Percentiles rank a stretch among this genome's conserved stretches.
Conservation (phyloP, 2,797 vertebrate species). For the Leuciscus waleckii region DNA sequence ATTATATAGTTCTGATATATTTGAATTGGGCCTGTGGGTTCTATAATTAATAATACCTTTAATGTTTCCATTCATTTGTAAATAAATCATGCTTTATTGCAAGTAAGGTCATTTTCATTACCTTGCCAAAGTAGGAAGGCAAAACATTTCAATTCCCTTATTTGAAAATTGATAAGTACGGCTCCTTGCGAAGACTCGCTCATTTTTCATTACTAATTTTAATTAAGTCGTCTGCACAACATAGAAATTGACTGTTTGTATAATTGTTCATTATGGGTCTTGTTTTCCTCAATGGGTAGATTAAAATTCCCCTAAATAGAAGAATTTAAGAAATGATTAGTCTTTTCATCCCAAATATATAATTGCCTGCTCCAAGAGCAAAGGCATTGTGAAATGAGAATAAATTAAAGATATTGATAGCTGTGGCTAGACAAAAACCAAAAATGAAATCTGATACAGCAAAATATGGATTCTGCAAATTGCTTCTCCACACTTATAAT, state of each 20-base stretch:
- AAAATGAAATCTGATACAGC: slow-evolving; percentile 72
- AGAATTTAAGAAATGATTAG: slow-evolving; percentile 83
- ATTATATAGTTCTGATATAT: slow-evolving; percentile 54
- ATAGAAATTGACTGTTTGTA: slow-evolving; percentile 85
- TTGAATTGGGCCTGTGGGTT: slow-evolving; percentile 45
- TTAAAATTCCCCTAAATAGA: slow-evolving; percentile 82
- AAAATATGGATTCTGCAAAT: slow-evolving; percentile 55
- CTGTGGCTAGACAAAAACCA: slow-evolving; percentile 58
- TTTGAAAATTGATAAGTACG: slow-evolving; percentile 80
- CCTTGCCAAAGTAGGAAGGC: slow-evolving; percentile 66
- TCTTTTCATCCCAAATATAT: slow-evolving; percentile 81
- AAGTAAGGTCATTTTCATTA: slow-evolving; percentile 80
- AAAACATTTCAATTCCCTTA: slow-evolving; percentile 73
- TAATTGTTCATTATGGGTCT: slow-evolving; percentile 86
- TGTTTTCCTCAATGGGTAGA: slow-evolving; percentile 84
- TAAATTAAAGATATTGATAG: slow-evolving; percentile 78
- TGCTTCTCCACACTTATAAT: slow-evolving; percentile 61
- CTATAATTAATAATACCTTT: slow-evolving; percentile 66
- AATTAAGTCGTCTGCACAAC: slow-evolving; percentile 84
- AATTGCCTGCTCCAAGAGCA: slow-evolving; percentile 80
- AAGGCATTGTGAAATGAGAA: slow-evolving; percentile 78
- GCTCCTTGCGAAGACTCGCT: slow-evolving; percentile 75
- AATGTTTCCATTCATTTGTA: slow-evolving; percentile 71
- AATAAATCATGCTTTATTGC: slow-evolving; percentile 70
- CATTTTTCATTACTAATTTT: slow-evolving; percentile 86